Evolutionary conservation across 2,113 vertebrate genomes (phyloP).

Genomic region (Astatotilapia flaviijosephi): DNA sequence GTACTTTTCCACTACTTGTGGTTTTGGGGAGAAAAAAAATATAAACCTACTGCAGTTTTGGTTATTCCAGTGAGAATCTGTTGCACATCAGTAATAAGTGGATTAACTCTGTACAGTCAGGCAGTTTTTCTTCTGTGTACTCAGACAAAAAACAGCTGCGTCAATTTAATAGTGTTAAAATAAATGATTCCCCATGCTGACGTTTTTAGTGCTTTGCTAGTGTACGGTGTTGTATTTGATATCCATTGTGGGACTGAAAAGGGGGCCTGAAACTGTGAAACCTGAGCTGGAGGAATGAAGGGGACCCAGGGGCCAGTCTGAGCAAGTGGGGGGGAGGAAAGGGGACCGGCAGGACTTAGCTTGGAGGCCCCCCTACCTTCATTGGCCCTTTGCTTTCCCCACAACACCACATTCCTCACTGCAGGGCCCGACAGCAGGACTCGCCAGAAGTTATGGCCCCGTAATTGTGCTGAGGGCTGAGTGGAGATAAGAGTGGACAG

Average conservation of each 20-base stretch:
- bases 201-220: constrained; percentile 19
- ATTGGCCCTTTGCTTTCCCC: constrained; percentile 34
- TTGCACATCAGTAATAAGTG: not conserved
- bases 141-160: constrained; percentile 1
- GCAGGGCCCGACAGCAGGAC: constrained; percentile 41
- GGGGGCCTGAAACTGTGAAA: constrained; percentile 57
- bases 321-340: not conserved
- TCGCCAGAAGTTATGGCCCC: constrained; percentile 48
- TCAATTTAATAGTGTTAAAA: constrained; percentile 16
- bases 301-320: constrained; percentile 45
- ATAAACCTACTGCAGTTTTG: not conserved
- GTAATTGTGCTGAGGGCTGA: constrained; percentile 39
- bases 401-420: constrained; percentile 62
- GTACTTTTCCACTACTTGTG: constrained; percentile 44
- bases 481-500: constrained; percentile 5
- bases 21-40: not conserved
- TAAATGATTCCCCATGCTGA: constrained; percentile 30
- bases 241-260: constrained; percentile 51
- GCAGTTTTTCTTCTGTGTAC: not conserved
- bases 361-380: constrained; percentile 29
- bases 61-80: not conserved
- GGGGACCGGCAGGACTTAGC: constrained; percentile 23
- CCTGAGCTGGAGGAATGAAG: constrained; percentile 53
- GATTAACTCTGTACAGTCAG: not conserved
- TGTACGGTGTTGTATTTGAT: constrained; percentile 52